Evolutionary conservation across 2,888 invertebrate genomes (phyloP), one percentile per base, ranked within the genome.

Genomic region (Andrena dorsata): DNA sequence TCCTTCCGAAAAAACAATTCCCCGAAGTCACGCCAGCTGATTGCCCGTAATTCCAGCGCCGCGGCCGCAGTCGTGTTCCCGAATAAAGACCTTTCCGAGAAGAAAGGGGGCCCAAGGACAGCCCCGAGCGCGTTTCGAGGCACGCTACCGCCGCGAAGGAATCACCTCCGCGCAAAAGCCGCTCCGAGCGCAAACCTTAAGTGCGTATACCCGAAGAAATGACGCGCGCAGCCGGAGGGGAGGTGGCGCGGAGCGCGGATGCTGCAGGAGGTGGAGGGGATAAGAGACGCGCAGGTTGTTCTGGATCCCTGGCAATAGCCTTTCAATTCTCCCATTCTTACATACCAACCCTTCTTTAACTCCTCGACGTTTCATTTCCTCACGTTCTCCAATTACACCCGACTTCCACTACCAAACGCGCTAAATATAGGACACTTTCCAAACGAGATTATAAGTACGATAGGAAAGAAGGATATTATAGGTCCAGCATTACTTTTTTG

Each of bases 31-130:
- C 66, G 61, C 68, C 63, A 28, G 56, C 60, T 60, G 77, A 76
- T 83, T 74, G 68, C 63, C 66, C 30, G 83, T 83, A 83, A 83
- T 83, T 68, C 61, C 69, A 51, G 35, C 69, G 74, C 49, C 7
- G 68, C n/a, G 35, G 26, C 61, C 71, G 68, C 60, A 75, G 78
- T 83, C 73, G 56, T 49, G 79, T 69, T 75, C 68, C 72, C 83
- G 72, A 83, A 83, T 83, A 69, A 79, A 76, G 79, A 68, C 53
- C 79, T 79, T 83, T 83, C 83, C 69, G 71, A 83, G 83, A 83
- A 83, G 83, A 79, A 83, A 78, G 56, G 23, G 56, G 83, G 71
- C 26, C 75, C 83, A 83, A 83, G 83, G 83, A 82, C 83, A 79
- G 66, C 60, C 63, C 58, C 65, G 66, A 74, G 53, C 51, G 63